These are phyloP conservation scores for Eilema caniola DNA, from an alignment of 2,888 invertebrate genomes.

Conservation along the genomic window DNA sequence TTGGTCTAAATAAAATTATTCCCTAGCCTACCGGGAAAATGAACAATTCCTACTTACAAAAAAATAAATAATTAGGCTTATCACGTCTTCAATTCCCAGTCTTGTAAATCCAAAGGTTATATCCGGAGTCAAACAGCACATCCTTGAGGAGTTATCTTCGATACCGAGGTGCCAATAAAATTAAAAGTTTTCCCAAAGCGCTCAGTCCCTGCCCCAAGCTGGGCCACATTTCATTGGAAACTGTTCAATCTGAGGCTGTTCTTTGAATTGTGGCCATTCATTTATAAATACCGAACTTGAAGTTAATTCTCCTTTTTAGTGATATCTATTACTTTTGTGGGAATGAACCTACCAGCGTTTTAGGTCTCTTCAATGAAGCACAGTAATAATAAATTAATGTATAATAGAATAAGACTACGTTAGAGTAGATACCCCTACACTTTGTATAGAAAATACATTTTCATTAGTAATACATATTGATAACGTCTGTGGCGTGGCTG, in stretches of 20 bases:
- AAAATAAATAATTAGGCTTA: slow-evolving; percentile 12
- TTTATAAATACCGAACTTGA: slow-evolving; percentile 16
- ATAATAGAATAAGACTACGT: no score
- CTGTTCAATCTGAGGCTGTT: not conserved
- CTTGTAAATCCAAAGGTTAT: slow-evolving; percentile 55
- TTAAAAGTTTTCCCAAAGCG: slow-evolving; percentile 60
- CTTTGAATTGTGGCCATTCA: slow-evolving; percentile 19
- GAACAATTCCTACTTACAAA: not conserved
- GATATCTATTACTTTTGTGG: no score
- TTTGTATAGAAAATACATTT: no score
- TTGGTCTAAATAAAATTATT: no score
- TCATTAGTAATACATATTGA: no score
- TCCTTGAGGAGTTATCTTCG: slow-evolving; percentile 49
- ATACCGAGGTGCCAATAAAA: slow-evolving; percentile 60
- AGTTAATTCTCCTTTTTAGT: no score
- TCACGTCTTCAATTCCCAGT: slow-evolving; percentile 31
- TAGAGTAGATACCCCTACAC: no score
- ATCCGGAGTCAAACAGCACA: slow-evolving; percentile 54
- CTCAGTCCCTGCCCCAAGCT: slow-evolving; percentile 17
- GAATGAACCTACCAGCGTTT: no score
- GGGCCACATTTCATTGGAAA: slow-evolving; percentile 17
- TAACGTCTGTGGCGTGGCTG: no score
- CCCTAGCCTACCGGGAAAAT: not conserved
- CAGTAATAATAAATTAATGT: no score
- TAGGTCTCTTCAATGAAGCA: no score